Conservation (phyloP, 2,797 vertebrate species). For the Furcifer pardalis region DNA sequence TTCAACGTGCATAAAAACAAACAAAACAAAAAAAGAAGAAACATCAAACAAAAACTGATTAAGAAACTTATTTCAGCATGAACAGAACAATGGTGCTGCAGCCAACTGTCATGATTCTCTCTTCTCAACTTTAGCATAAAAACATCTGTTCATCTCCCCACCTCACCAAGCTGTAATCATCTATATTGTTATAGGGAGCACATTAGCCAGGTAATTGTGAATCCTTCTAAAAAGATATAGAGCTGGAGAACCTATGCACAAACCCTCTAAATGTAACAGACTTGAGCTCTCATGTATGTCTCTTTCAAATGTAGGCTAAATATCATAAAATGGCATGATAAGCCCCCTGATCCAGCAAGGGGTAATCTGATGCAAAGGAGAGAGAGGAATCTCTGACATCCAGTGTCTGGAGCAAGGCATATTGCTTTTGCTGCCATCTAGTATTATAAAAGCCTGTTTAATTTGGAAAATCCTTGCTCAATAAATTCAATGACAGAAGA, state of each 20-base stretch:
- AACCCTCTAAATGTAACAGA: background rate
- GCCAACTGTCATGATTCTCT: too few species aligned
- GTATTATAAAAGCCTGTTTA: background rate
- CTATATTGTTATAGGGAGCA: constrained; percentile 1
- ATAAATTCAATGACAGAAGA: background rate
- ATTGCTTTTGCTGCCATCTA: background rate
- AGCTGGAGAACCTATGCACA: background rate
- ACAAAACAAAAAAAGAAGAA: too few species aligned
- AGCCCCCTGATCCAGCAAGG: background rate
- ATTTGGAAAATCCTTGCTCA: background rate
- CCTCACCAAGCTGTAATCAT: background rate
- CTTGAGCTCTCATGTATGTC: background rate
- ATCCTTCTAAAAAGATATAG: background rate
- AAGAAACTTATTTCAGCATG: too few species aligned
- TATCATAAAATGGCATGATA: background rate
- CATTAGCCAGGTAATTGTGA: background rate
- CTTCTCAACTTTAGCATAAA: background rate
- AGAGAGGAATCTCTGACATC: background rate
- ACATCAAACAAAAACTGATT: too few species aligned
- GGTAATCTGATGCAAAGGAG: background rate
- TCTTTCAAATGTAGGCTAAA: background rate
- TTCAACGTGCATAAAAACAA: too few species aligned
- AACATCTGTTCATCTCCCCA: background rate
- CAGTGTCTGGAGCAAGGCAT: background rate
- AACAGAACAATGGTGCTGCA: too few species aligned